A percentile compares a stretch with the other conserved stretches of the same genome.
Conservation (phyloP, 2,888 invertebrate genomes). For the Silvanus unidentatus region DNA sequence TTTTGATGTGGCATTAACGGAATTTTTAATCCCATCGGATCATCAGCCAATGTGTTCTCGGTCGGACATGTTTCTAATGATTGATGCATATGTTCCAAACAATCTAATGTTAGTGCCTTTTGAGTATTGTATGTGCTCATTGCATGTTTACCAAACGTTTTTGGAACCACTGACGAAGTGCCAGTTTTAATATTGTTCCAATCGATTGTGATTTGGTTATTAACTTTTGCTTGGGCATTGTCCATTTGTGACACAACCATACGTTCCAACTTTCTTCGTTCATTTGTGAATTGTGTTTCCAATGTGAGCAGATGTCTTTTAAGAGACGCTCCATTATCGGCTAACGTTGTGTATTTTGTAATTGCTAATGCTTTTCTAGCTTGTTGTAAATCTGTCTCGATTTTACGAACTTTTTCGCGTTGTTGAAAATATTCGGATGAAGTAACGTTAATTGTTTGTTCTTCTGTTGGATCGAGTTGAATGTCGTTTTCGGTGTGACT, state of each 20-base stretch:
- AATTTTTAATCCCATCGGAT: slow-evolving; percentile 60
- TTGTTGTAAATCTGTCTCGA: too few species aligned
- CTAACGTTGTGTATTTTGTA: too few species aligned
- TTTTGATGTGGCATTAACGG: slow-evolving; percentile 76
- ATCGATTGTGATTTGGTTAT: too few species aligned
- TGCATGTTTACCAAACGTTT: slow-evolving; percentile 56
- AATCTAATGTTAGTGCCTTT: slow-evolving; percentile 63
- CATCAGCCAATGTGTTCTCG: slow-evolving; percentile 52
- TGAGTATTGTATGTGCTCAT: slow-evolving; percentile 64
- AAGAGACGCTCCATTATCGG: too few species aligned
- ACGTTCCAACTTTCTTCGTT: background rate
- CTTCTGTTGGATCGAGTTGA: too few species aligned
- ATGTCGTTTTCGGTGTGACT: too few species aligned
- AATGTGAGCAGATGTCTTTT: too few species aligned
- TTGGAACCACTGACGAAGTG: slow-evolving; percentile 52
- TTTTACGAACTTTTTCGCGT: too few species aligned
- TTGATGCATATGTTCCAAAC: slow-evolving; percentile 64
- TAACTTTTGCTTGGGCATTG: background rate
- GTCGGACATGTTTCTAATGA: slow-evolving; percentile 63
- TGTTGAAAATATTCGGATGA: background rate
- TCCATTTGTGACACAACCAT: too few species aligned
- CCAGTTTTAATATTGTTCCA: slow-evolving; percentile 54
- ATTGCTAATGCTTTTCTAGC: too few species aligned
- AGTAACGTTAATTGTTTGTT: background rate
- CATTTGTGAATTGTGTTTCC: background rate